Percentiles rank a stretch among this genome's conserved stretches.
These are phyloP conservation scores for Gasteruption jaculator DNA, from an alignment of 2,888 invertebrate species.

Conservation along the genomic window DNA sequence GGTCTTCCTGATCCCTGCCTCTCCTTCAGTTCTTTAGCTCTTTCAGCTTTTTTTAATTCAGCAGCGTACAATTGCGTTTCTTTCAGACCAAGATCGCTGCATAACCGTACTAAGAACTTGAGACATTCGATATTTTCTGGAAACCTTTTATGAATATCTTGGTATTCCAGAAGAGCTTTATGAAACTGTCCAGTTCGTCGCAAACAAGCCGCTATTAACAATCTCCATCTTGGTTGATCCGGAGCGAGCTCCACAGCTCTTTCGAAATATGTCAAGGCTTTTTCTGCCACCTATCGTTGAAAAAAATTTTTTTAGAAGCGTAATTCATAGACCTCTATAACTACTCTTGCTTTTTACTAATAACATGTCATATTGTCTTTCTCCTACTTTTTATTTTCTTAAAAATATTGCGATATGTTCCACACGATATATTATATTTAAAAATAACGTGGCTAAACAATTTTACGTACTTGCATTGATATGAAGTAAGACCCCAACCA, in stretches of 20 bases:
- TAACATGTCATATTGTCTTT: background rate
- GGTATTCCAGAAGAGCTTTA: slow-evolving; percentile 77
- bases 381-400: background rate
- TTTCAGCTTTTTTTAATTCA: slow-evolving; percentile 74
- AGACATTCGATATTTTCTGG: slow-evolving; percentile 94
- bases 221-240: slow-evolving; percentile 73
- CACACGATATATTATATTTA: background rate
- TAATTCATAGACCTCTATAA: background rate
- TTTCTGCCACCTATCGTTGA: slow-evolving; percentile 65
- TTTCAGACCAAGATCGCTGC: slow-evolving; percentile 83
- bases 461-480: slow-evolving; percentile 73
- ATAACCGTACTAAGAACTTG: slow-evolving; percentile 81
- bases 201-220: slow-evolving; percentile 82
- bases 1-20: slow-evolving; percentile 59
- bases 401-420: background rate
- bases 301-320: slow-evolving; percentile 6
- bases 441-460: background rate
- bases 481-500: slow-evolving; percentile 88
- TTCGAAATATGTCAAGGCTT: slow-evolving; percentile 79
- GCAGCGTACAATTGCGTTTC: slow-evolving; percentile 82
- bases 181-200: slow-evolving; percentile 80
- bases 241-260: slow-evolving; percentile 60
- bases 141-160: slow-evolving; percentile 80
- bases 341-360: slow-evolving; percentile 1
- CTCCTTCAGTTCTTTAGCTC: slow-evolving; percentile 57